phyloP scores from a whole-genome alignment of 2,888 invertebrate species.

The Diarsia dahlii region DNA sequence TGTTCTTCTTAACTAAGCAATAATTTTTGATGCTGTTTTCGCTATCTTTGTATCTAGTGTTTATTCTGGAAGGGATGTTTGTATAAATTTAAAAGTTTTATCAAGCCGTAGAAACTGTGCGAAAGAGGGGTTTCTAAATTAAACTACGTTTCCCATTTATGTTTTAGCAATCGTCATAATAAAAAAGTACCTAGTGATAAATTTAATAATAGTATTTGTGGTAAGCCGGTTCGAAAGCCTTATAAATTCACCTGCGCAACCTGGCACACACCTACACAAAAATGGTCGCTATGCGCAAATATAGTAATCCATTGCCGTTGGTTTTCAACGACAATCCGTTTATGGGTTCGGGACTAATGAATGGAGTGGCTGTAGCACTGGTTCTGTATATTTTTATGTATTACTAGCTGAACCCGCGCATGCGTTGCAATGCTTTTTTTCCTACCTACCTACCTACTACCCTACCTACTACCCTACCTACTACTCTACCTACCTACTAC shows the following conservation, averaged over 20 bases:
- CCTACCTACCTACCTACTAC: no score
- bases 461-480: no score
- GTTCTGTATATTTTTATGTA: background rate
- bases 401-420: no score
- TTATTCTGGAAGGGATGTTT: background rate
- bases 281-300: slow-evolving; percentile 17
- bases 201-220: background rate
- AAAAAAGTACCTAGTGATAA: background rate
- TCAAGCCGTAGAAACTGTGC: background rate
- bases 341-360: slow-evolving; percentile 14
- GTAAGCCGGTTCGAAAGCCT: background rate
- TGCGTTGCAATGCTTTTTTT: no score
- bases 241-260: slow-evolving; percentile 21
- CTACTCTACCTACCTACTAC: no score
- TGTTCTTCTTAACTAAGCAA: no score
- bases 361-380: background rate
- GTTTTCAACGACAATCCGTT: slow-evolving; percentile 5
- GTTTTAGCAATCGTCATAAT: background rate
- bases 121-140: background rate
- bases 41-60: background rate
- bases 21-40: background rate
- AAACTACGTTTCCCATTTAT: background rate
- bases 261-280: slow-evolving; percentile 17
- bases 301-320: slow-evolving; percentile 19
- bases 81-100: background rate